Evolutionary conservation across 1,140 invertebrate genomes (phyloP), one percentile per base, ranked within the genome.

Genomic region (Drosophila pseudoobscura): DNA sequence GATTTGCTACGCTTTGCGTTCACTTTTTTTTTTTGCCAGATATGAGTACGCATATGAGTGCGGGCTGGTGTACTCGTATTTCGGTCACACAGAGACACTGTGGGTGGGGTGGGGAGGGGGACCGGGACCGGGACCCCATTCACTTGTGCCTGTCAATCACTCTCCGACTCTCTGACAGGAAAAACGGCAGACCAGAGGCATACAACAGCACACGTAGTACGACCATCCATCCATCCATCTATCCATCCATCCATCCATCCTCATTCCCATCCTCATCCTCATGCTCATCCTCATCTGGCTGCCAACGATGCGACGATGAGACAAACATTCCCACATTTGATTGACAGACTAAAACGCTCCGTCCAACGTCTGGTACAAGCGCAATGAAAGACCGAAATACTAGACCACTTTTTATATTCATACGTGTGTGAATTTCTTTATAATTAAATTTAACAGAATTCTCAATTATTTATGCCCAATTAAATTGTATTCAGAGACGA

Each of bases 131-230:
- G 31, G n/a, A 15, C 24, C 17, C 55, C 74, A 85, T 77, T 82
- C 82, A 87, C 80, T 85, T 85, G 80, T 85, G 80, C 80, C 77
- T 85, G 80, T 85, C 80, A 85, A 85, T 85, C 80, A 85, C 62
- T 75, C 74, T 78, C 64, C 1, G 65, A 70, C 74, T 78, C 62
- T 11, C 11, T 85, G 80, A 85, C 82, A 85, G 35, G 66, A 50
- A 58, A 56, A 43, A 31, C 31, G 31, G 31, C 31, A 31, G 31
- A 60, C 51, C 31, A 31, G 31, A 60, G 55, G 47, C 50, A 45
- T 47, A 56, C 43, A 55, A 68, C 43, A 55, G 50, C 39, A 22
- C 53, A 31, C 11, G 17, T 31, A 31, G 31, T 31, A 9, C 50
- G 31, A 15, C 17, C 54, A 72, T 74, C 75, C 64, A 77, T 49